Evolutionary conservation across 2,113 vertebrate genomes (phyloP), one percentile per base, ranked within the genome.

Genomic region (Otis tarda): DNA sequence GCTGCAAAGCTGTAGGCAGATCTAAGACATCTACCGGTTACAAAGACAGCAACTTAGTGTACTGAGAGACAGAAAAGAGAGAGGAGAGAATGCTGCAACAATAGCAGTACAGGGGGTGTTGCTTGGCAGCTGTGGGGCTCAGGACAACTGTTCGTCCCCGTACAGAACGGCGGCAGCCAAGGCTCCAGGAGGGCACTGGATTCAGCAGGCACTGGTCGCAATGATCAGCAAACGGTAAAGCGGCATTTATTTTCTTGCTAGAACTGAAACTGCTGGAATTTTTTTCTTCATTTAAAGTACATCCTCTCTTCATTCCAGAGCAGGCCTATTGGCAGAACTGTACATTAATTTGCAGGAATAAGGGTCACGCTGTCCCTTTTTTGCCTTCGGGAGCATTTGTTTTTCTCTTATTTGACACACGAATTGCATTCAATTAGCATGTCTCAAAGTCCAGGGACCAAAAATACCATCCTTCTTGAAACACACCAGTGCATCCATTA

Each of bases 1-100:
- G 65, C 70, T 89, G 69, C 63, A 77, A 90, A 79, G 74, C 63
- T 69, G 73, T 69, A 71, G 92, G 95, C 90, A 84, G 88, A 89
- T 41, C 22, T 33, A 78, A 78, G 63, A 81, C 78, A 88, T 28
- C 23, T 9, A 3, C 41, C 47, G 79, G 59, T 56, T 79, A 33
- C 55, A 65, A 76, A 71, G 85, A 45, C 8, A 87, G 53, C 7
- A 33, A 21, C 17, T 61, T 8, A 27, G 39, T 4, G 7, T 1
- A 25, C 0, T 12, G 28, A 39, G 68, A 55, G 61, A 64, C 25
- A 71, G 6, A n/a, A 60, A 53, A 22, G 33, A 18, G 30, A 6
- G 21, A 37, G 41, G 61, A 55, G 17, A 65, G 33, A 43, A n/a
- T 4, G 39, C 49, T 70, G 59, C 41, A 65, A 23, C 6, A 14